These are phyloP conservation scores for Cryptocheilus praepositus DNA, from an alignment of 2,888 invertebrate species.

Conservation along the genomic window DNA sequence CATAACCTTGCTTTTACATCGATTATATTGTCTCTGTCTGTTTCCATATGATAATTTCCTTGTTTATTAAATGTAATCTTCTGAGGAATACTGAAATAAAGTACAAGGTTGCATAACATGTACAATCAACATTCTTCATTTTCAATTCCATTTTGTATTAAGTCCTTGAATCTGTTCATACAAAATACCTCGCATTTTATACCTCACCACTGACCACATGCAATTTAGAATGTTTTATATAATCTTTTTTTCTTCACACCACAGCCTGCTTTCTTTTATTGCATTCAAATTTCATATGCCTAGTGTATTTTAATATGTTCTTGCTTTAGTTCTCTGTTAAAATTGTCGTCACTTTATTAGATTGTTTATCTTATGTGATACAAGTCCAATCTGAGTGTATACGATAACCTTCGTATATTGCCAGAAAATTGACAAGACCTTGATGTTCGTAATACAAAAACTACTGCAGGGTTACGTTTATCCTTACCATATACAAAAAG, in stretches of 20 bases:
- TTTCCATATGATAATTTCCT: no score
- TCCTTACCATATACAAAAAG: conserved; percentile 55
- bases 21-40: no score
- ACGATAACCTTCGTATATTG: conserved; percentile 33
- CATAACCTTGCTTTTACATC: no score
- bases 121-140: no score
- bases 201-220: conserved; percentile 3
- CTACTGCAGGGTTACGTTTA: conserved; percentile 49
- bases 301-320: no score
- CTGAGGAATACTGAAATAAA: no score
- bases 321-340: no score
- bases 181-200: conserved; percentile 8
- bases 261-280: conserved; percentile 8
- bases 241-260: conserved; percentile 6
- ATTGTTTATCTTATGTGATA: conserved; percentile 41
- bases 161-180: neutral
- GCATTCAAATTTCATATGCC: no score
- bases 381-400: conserved; percentile 46
- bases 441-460: conserved; percentile 56
- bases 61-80: no score
- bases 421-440: conserved; percentile 51
- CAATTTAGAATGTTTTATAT: conserved; percentile 9
- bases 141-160: no score
- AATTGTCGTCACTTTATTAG: conserved; percentile 36
- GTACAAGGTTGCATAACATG: no score